These are phyloP conservation scores for Lissocephala sabroskyi DNA, from an alignment of 2,888 invertebrate genomes.

Conservation along the genomic window DNA sequence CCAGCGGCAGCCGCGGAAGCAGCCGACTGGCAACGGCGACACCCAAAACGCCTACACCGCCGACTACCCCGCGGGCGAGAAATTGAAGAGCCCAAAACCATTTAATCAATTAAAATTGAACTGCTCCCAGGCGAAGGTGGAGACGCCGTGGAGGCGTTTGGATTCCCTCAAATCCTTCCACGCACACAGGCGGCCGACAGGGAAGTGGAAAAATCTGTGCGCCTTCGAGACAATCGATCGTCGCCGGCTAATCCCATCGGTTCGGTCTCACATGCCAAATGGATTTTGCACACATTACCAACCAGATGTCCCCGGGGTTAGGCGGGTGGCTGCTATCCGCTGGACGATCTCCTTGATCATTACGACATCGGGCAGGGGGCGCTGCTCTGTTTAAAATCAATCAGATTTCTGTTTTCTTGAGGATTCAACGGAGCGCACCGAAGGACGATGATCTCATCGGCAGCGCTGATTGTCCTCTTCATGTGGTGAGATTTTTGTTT, in stretches of 20 bases:
- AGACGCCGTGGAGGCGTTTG: no score
- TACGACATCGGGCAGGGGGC: slow-evolving; percentile 10
- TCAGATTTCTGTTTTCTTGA: slow-evolving; percentile 48
- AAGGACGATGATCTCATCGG: slow-evolving; percentile 34
- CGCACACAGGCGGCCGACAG: no score
- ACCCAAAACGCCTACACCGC: no score
- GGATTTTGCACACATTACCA: slow-evolving; percentile 54
- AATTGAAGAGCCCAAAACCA: neutral
- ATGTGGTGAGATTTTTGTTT: slow-evolving; percentile 14
- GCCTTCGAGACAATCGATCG: no score
- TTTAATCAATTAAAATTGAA: neutral
- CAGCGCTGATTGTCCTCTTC: slow-evolving; percentile 7
- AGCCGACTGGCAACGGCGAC: neutral
- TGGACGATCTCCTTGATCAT: no score
- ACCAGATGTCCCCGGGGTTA: no score
- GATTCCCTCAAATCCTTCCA: no score
- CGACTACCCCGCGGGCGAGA: neutral
- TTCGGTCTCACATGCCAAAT: slow-evolving; percentile 55
- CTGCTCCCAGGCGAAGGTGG: no score
- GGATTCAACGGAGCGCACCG: slow-evolving; percentile 39
- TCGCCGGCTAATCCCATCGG: slow-evolving; percentile 41
- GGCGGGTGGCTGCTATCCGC: no score
- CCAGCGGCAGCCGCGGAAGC: no score
- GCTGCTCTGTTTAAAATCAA: slow-evolving; percentile 54
- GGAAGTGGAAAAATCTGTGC: no score